phyloP scores from a whole-genome alignment of 2,797 vertebrate genomes.

The Apogon hyalosoma region DNA sequence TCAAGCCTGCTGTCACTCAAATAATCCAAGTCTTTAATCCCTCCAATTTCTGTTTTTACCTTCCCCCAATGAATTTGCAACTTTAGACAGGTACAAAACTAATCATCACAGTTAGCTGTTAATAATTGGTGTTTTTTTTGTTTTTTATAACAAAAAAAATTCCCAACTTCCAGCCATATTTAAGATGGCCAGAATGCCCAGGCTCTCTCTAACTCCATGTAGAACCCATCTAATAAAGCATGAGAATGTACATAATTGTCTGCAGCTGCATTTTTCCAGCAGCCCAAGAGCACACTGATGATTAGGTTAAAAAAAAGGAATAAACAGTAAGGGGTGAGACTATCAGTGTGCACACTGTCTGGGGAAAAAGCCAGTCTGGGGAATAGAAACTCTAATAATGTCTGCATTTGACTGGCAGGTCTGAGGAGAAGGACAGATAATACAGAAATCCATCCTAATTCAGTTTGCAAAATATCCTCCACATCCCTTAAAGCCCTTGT shows the following conservation, averaged over 20 bases:
- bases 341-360: conserved; percentile 36
- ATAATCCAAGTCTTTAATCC: no score
- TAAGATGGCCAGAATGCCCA: no score
- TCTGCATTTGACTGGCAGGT: conserved; percentile 47
- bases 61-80: no score
- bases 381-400: conserved; percentile 42
- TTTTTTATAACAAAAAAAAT: no score
- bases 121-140: no score
- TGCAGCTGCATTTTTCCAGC: conserved; percentile 43
- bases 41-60: no score
- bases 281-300: conserved; percentile 41
- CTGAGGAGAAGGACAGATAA: conserved; percentile 18
- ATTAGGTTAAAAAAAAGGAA: conserved; percentile 46
- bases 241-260: conserved; percentile 27
- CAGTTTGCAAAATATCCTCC: conserved; percentile 39
- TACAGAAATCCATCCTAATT: conserved; percentile 50
- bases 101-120: no score
- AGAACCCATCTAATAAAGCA: conserved; percentile 30
- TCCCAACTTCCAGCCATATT: no score
- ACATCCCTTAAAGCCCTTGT: conserved; percentile 1
- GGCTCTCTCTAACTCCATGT: no score
- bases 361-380: conserved; percentile 27
- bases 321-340: conserved; percentile 37
- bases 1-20: no score
- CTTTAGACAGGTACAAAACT: no score